Percentiles rank a stretch among this genome's conserved stretches.
phyloP scores from a whole-genome alignment of 2,113 vertebrate genomes.

The Cebus imitator region DNA sequence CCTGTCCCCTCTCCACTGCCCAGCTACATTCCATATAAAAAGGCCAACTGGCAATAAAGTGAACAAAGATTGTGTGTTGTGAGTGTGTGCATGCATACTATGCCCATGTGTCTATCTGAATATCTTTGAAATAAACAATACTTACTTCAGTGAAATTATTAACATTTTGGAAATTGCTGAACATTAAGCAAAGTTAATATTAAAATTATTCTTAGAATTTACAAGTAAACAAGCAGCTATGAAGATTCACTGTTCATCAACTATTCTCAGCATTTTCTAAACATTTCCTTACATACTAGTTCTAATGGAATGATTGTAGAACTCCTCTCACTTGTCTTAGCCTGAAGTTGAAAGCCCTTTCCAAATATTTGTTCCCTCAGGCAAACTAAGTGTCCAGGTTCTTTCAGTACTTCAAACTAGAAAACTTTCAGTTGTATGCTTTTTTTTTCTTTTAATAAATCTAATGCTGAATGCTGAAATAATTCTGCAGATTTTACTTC shows the following conservation, averaged over 20 bases:
- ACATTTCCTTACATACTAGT: not conserved
- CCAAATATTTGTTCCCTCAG: not conserved
- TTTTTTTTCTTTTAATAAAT: not conserved
- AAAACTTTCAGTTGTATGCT: not conserved
- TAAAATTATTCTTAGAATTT: slow-evolving; percentile 4
- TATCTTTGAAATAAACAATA: not conserved
- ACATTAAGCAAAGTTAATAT: not conserved
- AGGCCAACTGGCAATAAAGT: not conserved
- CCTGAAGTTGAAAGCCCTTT: not conserved
- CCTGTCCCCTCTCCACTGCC: not conserved
- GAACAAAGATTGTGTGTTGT: not conserved
- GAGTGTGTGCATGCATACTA: not conserved
- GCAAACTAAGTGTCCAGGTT: slow-evolving; percentile 9
- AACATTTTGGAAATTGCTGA: not conserved
- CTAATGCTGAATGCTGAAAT: not conserved
- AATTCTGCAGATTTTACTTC: not conserved
- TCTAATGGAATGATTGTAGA: not conserved
- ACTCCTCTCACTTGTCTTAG: not conserved
- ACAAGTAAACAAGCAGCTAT: not conserved
- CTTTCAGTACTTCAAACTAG: slow-evolving; percentile 3
- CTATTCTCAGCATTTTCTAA: not conserved
- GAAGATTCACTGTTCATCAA: not conserved
- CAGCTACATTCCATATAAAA: not conserved
- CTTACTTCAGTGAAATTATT: not conserved
- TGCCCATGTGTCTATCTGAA: not conserved